Conservation (phyloP, 2,113 vertebrate species). For the Clarias macrocephalus region DNA sequence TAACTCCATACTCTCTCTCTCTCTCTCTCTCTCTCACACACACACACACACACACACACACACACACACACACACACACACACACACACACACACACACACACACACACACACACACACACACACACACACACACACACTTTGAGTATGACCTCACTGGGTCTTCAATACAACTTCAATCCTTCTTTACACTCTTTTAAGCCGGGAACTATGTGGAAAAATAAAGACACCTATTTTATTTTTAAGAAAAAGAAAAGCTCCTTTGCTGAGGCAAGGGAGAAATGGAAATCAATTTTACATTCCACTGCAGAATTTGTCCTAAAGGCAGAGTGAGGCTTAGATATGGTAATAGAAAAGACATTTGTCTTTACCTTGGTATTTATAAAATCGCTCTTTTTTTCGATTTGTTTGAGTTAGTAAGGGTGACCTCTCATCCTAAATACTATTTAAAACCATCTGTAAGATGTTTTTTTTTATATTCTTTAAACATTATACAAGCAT, state of each 20-base stretch:
- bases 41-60: no score
- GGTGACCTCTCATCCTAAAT: background rate
- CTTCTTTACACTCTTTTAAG: conserved; percentile 6
- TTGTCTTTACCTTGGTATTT: background rate
- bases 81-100: no score
- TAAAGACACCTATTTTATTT: background rate
- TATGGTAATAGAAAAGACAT: background rate
- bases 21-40: no score
- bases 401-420: background rate
- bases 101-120: no score
- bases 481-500: no score
- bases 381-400: background rate
- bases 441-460: background rate
- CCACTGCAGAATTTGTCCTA: background rate
- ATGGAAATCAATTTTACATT: conserved; percentile 19
- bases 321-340: background rate
- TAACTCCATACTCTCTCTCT: no score
- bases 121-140: no score
- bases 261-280: background rate
- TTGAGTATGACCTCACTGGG: background rate
- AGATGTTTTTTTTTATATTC: background rate
- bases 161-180: background rate
- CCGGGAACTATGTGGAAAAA: background rate
- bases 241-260: background rate
- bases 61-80: no score